These are phyloP conservation scores for Poeciliopsis prolifica DNA, from an alignment of 2,113 vertebrate genomes.

Conservation along the genomic window DNA sequence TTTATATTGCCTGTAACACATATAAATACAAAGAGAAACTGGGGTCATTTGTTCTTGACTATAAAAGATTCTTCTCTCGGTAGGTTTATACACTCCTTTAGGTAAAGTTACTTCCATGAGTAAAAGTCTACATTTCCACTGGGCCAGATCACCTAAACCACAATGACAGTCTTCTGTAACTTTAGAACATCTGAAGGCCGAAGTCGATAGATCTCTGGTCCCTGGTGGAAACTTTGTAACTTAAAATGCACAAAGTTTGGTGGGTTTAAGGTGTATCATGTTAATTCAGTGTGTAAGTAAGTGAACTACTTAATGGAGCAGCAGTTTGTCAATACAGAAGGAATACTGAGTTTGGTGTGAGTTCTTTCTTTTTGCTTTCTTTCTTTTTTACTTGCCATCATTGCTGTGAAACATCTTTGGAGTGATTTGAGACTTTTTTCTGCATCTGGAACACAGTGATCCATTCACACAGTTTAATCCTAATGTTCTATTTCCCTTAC, in stretches of 20 bases:
- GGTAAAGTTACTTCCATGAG: conserved; percentile 70
- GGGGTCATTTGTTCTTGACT: conserved; percentile 33
- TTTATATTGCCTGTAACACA: no score
- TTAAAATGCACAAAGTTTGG: conserved; percentile 46
- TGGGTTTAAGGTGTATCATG: conserved; percentile 39
- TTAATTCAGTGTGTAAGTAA: conserved; percentile 54
- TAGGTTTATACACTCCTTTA: conserved; percentile 41
- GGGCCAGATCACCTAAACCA: conserved; percentile 71
- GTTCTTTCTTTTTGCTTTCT: no score
- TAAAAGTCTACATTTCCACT: conserved; percentile 75
- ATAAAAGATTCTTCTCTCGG: conserved; percentile 27
- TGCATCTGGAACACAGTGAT: no score
- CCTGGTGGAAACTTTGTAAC: conserved; percentile 55
- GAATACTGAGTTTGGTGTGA: no score
- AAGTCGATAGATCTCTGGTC: conserved; percentile 53
- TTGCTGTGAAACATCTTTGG: no score
- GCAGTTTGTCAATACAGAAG: no score
- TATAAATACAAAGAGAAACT: no score
- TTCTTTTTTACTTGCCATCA: no score
- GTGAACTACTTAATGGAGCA: no score
- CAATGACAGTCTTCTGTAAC: conserved; percentile 73
- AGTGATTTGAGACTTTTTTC: no score
- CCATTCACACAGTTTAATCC: no score
- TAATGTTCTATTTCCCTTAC: no score
- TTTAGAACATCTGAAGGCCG: conserved; percentile 67